phyloP scores from a whole-genome alignment of 2,888 invertebrate genomes.

The Aricia artaxerxes region DNA sequence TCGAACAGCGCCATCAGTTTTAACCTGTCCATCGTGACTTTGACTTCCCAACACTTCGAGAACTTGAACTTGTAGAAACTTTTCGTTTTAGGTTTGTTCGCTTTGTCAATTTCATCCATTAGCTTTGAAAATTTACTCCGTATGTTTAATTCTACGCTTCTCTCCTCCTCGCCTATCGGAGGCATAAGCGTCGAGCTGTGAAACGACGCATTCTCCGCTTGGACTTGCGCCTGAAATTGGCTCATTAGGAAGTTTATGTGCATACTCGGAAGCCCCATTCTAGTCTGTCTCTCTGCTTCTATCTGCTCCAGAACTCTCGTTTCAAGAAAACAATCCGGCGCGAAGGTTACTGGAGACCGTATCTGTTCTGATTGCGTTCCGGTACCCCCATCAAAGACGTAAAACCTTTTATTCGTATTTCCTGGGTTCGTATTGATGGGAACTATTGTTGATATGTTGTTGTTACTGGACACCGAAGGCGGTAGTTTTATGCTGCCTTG shows the following conservation, averaged over 20 bases:
- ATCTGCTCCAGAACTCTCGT: slow-evolving; percentile 54
- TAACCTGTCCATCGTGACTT: slow-evolving; percentile 95
- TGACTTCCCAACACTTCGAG: slow-evolving; percentile 83
- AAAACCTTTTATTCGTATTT: slow-evolving; percentile 67
- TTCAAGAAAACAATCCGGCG: slow-evolving; percentile 70
- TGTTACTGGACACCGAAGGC: slow-evolving; percentile 61
- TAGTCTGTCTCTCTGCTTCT: slow-evolving; percentile 69
- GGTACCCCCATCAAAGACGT: slow-evolving; percentile 73
- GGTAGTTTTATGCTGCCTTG: slow-evolving; percentile 77
- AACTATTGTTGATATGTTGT: slow-evolving; percentile 69
- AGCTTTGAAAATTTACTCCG: slow-evolving; percentile 80
- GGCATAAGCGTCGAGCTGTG: slow-evolving; percentile 72
- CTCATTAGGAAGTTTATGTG: slow-evolving; percentile 73
- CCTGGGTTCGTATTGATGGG: slow-evolving; percentile 64
- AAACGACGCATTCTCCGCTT: slow-evolving; percentile 57
- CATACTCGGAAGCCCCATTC: slow-evolving; percentile 76
- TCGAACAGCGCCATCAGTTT: slow-evolving; percentile 96
- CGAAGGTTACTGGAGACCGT: slow-evolving; percentile 71
- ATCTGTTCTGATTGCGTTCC: slow-evolving; percentile 64
- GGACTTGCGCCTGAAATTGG: slow-evolving; percentile 64
- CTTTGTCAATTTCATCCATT: slow-evolving; percentile 77
- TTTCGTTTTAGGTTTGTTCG: slow-evolving; percentile 77
- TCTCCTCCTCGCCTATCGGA: slow-evolving; percentile 80
- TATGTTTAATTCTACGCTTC: slow-evolving; percentile 76
- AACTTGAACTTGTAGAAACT: slow-evolving; percentile 89